Base-by-base conservation (phyloP, 2,888 invertebrate genomes). In the Nezara viridula region DNA sequence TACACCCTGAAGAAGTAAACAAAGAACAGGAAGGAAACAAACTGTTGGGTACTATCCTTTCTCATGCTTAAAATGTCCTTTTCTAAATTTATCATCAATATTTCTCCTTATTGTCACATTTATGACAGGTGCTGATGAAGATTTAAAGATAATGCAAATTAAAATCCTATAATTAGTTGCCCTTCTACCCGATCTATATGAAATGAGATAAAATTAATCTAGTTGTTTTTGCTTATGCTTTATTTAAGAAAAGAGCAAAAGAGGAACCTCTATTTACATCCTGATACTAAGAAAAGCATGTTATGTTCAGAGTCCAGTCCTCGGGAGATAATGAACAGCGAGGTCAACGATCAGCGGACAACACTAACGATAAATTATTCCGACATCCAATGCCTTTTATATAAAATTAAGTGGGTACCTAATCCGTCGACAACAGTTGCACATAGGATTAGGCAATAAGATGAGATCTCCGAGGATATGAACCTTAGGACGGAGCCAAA, bases 361-460 rank as follows among this genome's bases (percentile, higher is more conserved):
- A 7, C 19, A 73, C 37, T 37, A 21, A 21, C 19, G 7, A 73
- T 73, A 73, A 73, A 73, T 37, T 73, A 37, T 73, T 73, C 66
- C 32, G 66, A 73, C 66, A 73, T 73, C 37, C 37, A 73, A 37
- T 73, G 37, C 37, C 66, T 73, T 37, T 73, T 73, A 37, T 81
- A 81, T 81, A 44, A 24, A 81, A 81, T 81, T 81, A 40, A 81
- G 24, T 47, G 44, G 44, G 44, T 81, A 44, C 44, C 81, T 81
- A 81, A 81, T 81, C 81, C 44, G 44, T 37, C n/a, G 81, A 47
- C 44, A 44, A 81, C 40, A 81, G 44, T 81, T 81, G 44, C 40
- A 81, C 44, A 81, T 81, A 40, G 44, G 81, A 47, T 81, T 81
- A 81, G 44, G 81, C 81, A 81, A 81, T 81, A 81, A 81, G 81